Base-by-base conservation (phyloP, 2,888 invertebrate species). In the Drosophila lutescens region DNA sequence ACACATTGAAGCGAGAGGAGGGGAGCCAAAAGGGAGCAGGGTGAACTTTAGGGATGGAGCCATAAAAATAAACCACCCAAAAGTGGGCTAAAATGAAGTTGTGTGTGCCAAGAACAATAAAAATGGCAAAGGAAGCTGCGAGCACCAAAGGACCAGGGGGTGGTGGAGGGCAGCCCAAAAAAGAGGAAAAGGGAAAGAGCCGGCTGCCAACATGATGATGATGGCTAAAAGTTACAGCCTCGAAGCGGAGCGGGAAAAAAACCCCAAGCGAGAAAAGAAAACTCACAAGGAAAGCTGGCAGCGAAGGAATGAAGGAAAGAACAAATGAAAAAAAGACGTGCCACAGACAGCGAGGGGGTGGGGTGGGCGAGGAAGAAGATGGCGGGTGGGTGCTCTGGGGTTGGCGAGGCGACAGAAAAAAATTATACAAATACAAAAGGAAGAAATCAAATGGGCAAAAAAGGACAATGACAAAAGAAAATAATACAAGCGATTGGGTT, bases 41-140 rank as follows among this genome's bases (percentile, higher is more conserved):
- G 9, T 12, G 47, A 8, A 10, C 32, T 12, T 46, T n/a, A 17
- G 38, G 50, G 73, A 87, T 87, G 81, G 83, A 86, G 88, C 87
- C 80, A 83, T 83, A 83, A 88, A 88, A 88, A 80, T 86, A 83
- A 83, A 88, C 86, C 88, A 83, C 83, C 88, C 88, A 80, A 83
- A 88, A 80, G 80, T 80, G 88, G 88, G 84, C 84, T 78, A 83
- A 76, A 78, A 88, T 84, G 89, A 88, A 84, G 86, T 79, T 81
- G 89, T 88, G 75, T 65, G 84, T 80, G 83, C 85, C 77, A 78
- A 88, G 85, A 88, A 84, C 89, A 84, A 88, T 87, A 84, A 88
- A 86, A 84, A 86, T 60, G 87, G 87, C 66, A 78, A 71, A 67
- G 62, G 41, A 47, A 60, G 59, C 53, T 56, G 65, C 17, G 34